Conservation (phyloP, 2,888 invertebrate genomes). For the Geotrupes spiniger region DNA sequence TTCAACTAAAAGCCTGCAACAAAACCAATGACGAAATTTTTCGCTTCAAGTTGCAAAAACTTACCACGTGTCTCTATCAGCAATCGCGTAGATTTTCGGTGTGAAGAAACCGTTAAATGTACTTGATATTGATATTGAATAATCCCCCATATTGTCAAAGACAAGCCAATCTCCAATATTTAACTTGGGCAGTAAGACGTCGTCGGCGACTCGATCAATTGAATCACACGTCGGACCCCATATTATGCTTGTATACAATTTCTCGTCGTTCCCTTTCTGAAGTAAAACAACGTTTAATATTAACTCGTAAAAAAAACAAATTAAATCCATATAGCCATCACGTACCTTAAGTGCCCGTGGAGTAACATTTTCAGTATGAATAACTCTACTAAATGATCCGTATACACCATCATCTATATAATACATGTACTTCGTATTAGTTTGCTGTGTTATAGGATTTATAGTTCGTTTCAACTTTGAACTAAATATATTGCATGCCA, state of each 20-base stretch:
- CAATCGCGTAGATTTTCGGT: background rate
- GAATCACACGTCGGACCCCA: constrained; percentile 58
- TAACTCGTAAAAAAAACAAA: too few species aligned
- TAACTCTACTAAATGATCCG: constrained; percentile 60
- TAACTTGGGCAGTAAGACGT: constrained; percentile 54
- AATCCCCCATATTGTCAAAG: constrained; percentile 64
- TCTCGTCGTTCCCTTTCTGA: background rate
- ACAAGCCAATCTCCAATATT: constrained; percentile 60
- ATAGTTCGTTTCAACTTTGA: constrained; percentile 21
- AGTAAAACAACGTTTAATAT: background rate
- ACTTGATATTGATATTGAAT: constrained; percentile 29
- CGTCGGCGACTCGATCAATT: constrained; percentile 54
- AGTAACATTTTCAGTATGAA: constrained; percentile 1
- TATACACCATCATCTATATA: constrained; percentile 64
- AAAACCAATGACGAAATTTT: too few species aligned
- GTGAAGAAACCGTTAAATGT: constrained; percentile 6
- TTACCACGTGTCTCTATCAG: constrained; percentile 3
- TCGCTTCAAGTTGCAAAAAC: too few species aligned
- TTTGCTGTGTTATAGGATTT: constrained; percentile 12
- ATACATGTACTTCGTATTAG: constrained; percentile 52
- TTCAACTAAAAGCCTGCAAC: too few species aligned
- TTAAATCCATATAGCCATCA: background rate
- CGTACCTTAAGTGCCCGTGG: constrained; percentile 2
- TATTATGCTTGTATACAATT: constrained; percentile 18
- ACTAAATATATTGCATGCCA: constrained; percentile 55